phyloP scores from a whole-genome alignment of 2,113 vertebrate species.

The Hoplias malabaricus region DNA sequence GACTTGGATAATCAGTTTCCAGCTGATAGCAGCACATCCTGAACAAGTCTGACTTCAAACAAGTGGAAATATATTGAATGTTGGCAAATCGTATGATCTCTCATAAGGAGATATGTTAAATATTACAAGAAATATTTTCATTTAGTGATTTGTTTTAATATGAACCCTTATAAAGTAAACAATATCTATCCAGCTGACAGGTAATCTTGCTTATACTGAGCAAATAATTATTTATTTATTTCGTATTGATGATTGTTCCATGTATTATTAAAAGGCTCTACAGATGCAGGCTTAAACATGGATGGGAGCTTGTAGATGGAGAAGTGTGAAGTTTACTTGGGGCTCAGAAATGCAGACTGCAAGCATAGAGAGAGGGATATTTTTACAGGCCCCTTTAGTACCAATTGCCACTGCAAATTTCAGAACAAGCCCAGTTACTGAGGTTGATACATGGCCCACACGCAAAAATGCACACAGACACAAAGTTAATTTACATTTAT shows the following conservation, averaged over 20 bases:
- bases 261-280: background rate
- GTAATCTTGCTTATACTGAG: background rate
- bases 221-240: background rate
- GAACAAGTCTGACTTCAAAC: background rate
- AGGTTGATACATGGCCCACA: background rate
- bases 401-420: slow-evolving; percentile 9
- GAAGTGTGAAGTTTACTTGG: background rate
- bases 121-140: no score
- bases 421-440: background rate
- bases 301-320: background rate
- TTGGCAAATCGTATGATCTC: background rate
- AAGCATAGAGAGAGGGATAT: background rate
- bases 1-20: background rate
- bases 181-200: background rate
- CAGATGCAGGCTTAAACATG: no score
- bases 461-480: background rate
- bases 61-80: background rate
- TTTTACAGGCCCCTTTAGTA: background rate
- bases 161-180: background rate
- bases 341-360: background rate
- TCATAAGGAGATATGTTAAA: background rate
- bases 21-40: background rate
- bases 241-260: background rate
- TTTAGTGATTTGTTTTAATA: background rate
- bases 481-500: background rate